Percentiles rank a stretch among this genome's conserved stretches.
These are phyloP conservation scores for Brachionus koreanus DNA, from an alignment of 1,140 invertebrate genomes.

Conservation along the genomic window DNA sequence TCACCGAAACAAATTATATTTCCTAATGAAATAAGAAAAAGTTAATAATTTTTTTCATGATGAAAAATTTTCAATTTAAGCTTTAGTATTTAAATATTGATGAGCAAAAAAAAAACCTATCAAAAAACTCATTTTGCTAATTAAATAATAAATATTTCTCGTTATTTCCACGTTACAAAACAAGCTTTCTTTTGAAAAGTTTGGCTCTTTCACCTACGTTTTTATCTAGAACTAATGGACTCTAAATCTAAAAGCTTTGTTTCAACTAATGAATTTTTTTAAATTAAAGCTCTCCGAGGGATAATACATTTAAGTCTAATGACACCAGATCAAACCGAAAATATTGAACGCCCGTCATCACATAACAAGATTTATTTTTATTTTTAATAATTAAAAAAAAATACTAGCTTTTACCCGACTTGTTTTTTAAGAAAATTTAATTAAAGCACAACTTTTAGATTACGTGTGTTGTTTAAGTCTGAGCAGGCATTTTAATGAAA, in stretches of 20 bases:
- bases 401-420: not conserved
- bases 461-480: not conserved
- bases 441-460: not conserved
- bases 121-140: not conserved
- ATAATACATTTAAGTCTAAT: not conserved
- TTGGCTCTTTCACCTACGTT: not conserved
- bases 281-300: not conserved
- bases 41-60: not conserved
- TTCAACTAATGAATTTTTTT: not conserved
- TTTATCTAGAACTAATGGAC: not conserved
- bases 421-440: not conserved
- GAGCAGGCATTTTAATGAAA: not conserved
- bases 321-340: not conserved
- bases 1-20: slow-evolving; percentile 31
- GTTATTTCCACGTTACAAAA: not conserved
- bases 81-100: not conserved
- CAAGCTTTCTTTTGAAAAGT: too few species aligned
- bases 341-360: not conserved
- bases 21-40: not conserved
- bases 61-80: not conserved
- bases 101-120: not conserved
- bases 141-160: not conserved
- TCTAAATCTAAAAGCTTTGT: not conserved
- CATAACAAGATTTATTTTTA: not conserved
- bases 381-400: not conserved